Base-by-base conservation (phyloP, 2,113 vertebrate species). In the Erpornis zantholeuca region DNA sequence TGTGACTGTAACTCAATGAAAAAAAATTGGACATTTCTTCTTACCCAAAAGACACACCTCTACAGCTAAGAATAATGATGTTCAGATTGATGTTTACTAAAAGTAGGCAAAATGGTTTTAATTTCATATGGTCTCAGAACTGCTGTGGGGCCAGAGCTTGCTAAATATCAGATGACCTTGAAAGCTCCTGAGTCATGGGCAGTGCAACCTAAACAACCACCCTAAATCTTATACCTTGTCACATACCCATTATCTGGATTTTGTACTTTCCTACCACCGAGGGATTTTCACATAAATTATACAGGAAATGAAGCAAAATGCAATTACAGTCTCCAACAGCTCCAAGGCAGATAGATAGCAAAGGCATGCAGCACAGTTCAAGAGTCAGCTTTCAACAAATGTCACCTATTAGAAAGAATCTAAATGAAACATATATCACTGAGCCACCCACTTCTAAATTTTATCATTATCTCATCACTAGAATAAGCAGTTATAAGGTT, bases 231-330 rank as follows among this genome's bases (percentile, higher is more conserved):
- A 63, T 3, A 82, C 13, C 0, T 73, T 78, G 53, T 83, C 92
- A 86, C 52, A 13, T 82, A 91, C 86, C 92, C 52, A 57, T 81
- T 92, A 87, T 92, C 85, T 85, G 79, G 77, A 69, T 93, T 97
- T 91, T 65, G 53, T 91, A 72, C 85, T 92, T 96, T 59, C 82
- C 59, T 84, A 56, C 88, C 80, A 13, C 68, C 65, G 76, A 86
- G 84, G 50, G 54, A 87, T 82, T 89, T 94, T 94, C 94, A 95
- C 89, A 96, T 96, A 96, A 97, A 97, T 97, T 89, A 94, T 57
- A 78, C 59, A 95, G 94, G 96, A 98, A 98, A 96, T 95, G 94
- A 98, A 97, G 93, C 84, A 96, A 97, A 97, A 97, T 95, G 94
- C 88, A 97, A 97, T 98, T 97, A 97, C 52, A 60, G 35, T 35